Evolutionary conservation across 2,888 invertebrate genomes (phyloP).

Genomic region (Diadegma fenestrale): DNA sequence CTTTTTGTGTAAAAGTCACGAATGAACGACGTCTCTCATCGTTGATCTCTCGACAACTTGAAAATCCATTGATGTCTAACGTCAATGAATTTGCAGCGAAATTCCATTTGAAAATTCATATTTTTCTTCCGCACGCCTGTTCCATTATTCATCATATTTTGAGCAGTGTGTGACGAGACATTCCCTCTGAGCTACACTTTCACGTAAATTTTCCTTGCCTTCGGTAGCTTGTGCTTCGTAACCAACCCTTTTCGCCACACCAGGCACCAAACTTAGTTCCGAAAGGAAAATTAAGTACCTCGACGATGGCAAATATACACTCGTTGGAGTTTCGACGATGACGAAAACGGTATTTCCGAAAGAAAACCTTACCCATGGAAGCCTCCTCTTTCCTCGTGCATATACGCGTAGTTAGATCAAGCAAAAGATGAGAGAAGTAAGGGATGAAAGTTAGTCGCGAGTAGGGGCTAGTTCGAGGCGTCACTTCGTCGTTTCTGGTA

Average conservation of each 20-base stretch:
- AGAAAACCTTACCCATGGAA: slow-evolving; percentile 49
- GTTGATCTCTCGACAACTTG: slow-evolving; percentile 20
- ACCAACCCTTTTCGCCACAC: slow-evolving; percentile 22
- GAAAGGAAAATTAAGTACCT: slow-evolving; percentile 83
- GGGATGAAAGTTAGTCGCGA: slow-evolving; percentile 56
- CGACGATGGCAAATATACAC: slow-evolving; percentile 80
- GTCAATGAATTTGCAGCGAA: background rate
- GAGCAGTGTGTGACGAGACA: background rate
- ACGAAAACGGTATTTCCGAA: slow-evolving; percentile 57
- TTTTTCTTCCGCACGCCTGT: background rate
- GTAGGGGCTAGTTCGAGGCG: slow-evolving; percentile 20
- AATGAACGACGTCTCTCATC: slow-evolving; percentile 54
- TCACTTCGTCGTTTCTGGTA: slow-evolving; percentile 23
- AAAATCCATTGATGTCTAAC: slow-evolving; percentile 11
- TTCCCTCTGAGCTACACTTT: slow-evolving; percentile 13
- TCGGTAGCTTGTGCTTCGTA: background rate
- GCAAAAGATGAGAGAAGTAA: background rate
- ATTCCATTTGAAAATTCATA: background rate
- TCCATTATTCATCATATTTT: background rate
- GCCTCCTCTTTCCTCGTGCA: slow-evolving; percentile 50
- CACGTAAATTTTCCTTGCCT: slow-evolving; percentile 24
- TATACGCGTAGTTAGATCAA: slow-evolving; percentile 51
- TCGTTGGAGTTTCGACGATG: slow-evolving; percentile 62
- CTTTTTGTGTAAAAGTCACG: slow-evolving; percentile 22
- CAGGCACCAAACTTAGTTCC: slow-evolving; percentile 79